Conservation (phyloP, 2,113 vertebrate genomes). For the Zingel zingel region DNA sequence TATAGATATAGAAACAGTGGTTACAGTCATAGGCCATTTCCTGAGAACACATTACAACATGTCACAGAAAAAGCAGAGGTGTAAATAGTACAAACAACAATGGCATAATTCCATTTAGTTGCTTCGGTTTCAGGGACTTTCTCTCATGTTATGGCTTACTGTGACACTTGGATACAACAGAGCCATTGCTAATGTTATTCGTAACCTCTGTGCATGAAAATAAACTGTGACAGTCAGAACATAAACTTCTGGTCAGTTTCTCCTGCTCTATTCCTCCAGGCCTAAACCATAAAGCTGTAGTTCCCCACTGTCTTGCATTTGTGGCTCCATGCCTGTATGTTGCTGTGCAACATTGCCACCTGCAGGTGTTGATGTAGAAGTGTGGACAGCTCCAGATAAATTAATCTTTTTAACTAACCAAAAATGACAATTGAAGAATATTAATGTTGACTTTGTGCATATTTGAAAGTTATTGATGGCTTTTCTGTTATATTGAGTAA, state of each 20-base stretch:
- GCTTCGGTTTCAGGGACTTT: neutral
- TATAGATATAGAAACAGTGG: too few species aligned
- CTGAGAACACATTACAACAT: neutral
- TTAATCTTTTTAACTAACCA: neutral
- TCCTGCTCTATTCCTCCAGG: neutral
- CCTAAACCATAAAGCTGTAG: neutral
- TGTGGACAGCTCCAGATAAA: neutral
- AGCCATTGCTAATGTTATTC: neutral
- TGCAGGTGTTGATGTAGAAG: conserved; percentile 31
- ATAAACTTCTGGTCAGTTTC: neutral
- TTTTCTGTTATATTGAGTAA: neutral
- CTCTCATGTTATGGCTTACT: neutral
- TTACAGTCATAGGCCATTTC: neutral
- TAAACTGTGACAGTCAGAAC: neutral
- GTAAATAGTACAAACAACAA: neutral
- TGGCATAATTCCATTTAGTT: neutral
- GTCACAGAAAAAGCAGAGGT: neutral
- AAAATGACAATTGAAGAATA: too few species aligned
- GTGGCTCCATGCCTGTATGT: neutral
- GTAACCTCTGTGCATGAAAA: neutral
- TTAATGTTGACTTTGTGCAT: neutral
- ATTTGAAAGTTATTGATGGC: neutral
- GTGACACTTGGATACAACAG: neutral
- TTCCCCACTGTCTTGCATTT: neutral
- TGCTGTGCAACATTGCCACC: conserved; percentile 58